Evolutionary conservation across 35 echinoderm and acorn worm species (phyloP), one percentile per base, ranked within the genome.

Genomic region (Eucidaris tribuloides): DNA sequence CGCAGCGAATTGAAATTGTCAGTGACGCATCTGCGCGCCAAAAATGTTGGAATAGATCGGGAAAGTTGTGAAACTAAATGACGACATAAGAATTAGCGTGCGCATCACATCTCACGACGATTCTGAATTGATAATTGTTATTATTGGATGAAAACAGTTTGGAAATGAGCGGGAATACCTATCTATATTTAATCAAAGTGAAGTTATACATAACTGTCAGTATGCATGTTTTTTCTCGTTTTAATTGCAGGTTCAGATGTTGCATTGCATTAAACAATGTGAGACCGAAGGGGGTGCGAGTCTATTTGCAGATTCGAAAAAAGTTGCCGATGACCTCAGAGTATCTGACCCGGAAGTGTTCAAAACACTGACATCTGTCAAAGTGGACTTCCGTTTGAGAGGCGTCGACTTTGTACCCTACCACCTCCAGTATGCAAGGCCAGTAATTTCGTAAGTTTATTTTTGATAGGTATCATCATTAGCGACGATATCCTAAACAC

Each of bases 201-300:
- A n/a, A n/a, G n/a, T n/a, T n/a, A n/a, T n/a, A n/a, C 48, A 54
- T 54, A 54, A 0, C 48, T 2, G 13, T 58, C 55, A 15, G 55
- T 58, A 4, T 58, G 6, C 55, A 30, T 56, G 52, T 56, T 15
- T 15, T 56, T 56, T 15, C n/a, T 42, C 31, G 17, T 30, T 71
- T 20, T 54, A 14, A 19, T 11, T 34, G 14, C 56, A 80, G 78
- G 48, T 80, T 46, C 78, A 80, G 40, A 80, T 80, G 78, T 46
- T 80, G 5, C 78, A 80, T 41, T 80, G 78, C 55, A 80, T 80
- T 39, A 52, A 80, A 27, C 78, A 80, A 22, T 50, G 25, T 29
- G 55, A 52, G 78, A 40, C 2, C 2, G 15, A 36, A 24, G 78
- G 78, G 0, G 78, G 46, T 34, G 78, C 31, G 24, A 80, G 55